A percentile compares a stretch with the other conserved stretches of the same genome.
phyloP scores from a whole-genome alignment of 2,113 vertebrate genomes.

The Notothenia rossii region DNA sequence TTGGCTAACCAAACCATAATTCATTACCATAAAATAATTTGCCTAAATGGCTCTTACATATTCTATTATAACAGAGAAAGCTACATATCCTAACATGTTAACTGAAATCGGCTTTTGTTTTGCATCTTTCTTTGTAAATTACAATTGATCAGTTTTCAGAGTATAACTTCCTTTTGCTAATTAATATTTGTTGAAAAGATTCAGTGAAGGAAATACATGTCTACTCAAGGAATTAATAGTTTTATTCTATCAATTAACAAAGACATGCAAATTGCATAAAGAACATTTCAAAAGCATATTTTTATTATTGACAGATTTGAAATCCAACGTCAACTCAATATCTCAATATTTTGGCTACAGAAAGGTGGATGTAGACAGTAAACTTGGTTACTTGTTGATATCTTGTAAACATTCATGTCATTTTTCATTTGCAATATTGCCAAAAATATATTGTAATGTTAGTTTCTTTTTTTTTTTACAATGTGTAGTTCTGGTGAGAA shows the following conservation, averaged over 20 bases:
- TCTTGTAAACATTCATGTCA: no score
- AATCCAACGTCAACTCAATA: no score
- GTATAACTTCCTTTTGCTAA: neutral
- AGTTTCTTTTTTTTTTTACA: no score
- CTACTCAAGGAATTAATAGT: neutral
- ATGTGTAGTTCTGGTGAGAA: conserved; percentile 1
- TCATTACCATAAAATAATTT: no score
- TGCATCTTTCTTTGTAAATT: neutral
- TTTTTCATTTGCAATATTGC: no score
- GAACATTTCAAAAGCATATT: neutral
- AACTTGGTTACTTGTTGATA: no score
- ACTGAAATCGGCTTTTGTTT: neutral
- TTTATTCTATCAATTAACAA: neutral
- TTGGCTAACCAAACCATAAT: no score
- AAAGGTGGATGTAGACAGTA: no score
- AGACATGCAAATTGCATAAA: neutral
- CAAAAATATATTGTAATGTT: no score
- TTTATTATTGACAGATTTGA: no score
- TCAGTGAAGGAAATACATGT: neutral
- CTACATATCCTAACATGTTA: neutral
- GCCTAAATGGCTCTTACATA: neutral
- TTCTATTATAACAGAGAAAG: neutral
- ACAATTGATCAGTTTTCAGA: neutral
- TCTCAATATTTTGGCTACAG: no score
- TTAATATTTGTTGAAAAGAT: neutral